These are phyloP conservation scores for Sorex araneus DNA, from an alignment of 2,113 vertebrate genomes.

Conservation along the genomic window DNA sequence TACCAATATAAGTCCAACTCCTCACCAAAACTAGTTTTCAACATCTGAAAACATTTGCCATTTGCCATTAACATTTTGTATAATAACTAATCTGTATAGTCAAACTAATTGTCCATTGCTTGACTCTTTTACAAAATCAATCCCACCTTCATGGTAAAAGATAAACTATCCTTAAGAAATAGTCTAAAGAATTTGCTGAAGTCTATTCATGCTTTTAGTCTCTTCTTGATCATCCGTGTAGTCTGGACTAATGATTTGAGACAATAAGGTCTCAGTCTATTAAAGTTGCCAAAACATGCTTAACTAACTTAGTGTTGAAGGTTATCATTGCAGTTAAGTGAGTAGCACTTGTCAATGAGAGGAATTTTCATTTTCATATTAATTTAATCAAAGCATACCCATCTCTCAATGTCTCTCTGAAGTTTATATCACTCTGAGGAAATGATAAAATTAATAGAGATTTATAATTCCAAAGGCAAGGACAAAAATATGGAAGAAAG, in stretches of 20 bases:
- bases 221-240: not conserved
- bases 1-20: rapidly evolving
- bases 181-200: not conserved
- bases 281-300: not conserved
- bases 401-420: not conserved
- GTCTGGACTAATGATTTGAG: not conserved
- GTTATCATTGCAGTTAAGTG: not conserved
- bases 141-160: not conserved
- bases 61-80: not conserved
- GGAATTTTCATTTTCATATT: conserved; percentile 4
- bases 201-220: not conserved
- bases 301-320: not conserved
- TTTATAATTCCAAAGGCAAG: not conserved
- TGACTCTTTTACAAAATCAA: not conserved
- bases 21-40: not conserved
- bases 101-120: not conserved
- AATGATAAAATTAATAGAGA: not conserved
- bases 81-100: rapidly evolving
- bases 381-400: not conserved
- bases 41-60: not conserved
- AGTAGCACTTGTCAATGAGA: not conserved
- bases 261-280: not conserved
- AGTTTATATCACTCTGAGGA: conserved; percentile 1
- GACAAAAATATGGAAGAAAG: not conserved
- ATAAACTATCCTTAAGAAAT: not conserved